Conservation (phyloP, 2,888 invertebrate species). For the Tetramorium bicarinatum region DNA sequence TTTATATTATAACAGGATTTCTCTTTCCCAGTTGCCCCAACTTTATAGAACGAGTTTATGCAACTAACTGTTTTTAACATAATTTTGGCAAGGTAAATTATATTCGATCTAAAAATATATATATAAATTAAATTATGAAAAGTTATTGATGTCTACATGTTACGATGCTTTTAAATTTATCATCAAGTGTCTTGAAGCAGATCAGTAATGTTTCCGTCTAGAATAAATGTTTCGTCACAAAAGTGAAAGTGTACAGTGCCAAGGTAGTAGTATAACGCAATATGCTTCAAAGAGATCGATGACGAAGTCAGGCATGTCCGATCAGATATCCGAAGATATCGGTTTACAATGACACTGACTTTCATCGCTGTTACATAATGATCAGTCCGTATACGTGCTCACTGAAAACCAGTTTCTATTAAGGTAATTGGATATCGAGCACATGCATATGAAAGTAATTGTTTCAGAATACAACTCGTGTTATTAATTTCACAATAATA, state of each 20-base stretch:
- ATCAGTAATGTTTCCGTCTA: background rate
- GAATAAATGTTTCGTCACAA: background rate
- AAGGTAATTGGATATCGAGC: conserved; percentile 40
- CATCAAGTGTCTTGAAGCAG: background rate
- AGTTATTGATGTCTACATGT: background rate
- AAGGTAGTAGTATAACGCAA: background rate
- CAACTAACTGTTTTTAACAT: background rate
- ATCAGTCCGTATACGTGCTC: conserved; percentile 44
- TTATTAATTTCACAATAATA: background rate
- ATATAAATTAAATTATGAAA: background rate
- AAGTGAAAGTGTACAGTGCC: background rate
- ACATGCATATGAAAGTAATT: background rate
- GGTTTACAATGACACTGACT: conserved; percentile 72
- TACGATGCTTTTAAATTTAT: background rate
- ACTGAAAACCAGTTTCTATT: conserved; percentile 53
- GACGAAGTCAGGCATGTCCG: conserved; percentile 5
- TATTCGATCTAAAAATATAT: background rate
- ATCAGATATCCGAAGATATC: conserved; percentile 47
- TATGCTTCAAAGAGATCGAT: conserved; percentile 41
- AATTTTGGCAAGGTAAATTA: background rate
- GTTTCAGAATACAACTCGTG: no score
- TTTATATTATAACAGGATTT: conserved; percentile 23
- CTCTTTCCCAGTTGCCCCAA: background rate
- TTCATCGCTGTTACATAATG: conserved; percentile 68
- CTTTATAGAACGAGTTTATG: background rate